These are phyloP conservation scores for Acropora yongei DNA, from an alignment of 64 coral and sea anemone species.

Conservation along the genomic window DNA sequence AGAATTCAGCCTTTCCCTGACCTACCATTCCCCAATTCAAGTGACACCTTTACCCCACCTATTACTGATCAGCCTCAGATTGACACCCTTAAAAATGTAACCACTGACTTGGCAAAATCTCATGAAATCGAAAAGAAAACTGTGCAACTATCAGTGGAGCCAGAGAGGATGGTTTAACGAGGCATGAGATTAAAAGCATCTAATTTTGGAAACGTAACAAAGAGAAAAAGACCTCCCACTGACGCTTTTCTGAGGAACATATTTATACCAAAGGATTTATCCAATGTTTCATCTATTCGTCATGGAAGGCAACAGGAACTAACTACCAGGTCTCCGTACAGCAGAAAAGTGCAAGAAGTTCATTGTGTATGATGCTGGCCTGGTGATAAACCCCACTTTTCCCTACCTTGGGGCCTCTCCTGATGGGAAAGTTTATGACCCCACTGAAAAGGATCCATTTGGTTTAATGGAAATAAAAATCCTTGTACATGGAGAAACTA, in stretches of 20 bases:
- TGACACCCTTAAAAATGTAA: conserved; percentile 35
- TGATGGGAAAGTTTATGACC: conserved; percentile 74
- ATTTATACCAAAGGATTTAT: conserved; percentile 53
- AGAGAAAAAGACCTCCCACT: conserved; percentile 54
- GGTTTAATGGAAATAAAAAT: conserved; percentile 76
- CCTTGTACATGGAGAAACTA: conserved; percentile 53
- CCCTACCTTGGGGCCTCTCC: conserved; percentile 63
- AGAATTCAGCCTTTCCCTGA: neutral
- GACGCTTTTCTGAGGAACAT: conserved; percentile 53
- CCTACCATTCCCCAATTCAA: neutral
- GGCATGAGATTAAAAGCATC: conserved; percentile 60
- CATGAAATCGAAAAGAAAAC: conserved; percentile 20
- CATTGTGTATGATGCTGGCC: conserved; percentile 52
- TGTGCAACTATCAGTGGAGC: neutral
- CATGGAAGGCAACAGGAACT: conserved; percentile 73
- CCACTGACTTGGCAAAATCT: conserved; percentile 2
- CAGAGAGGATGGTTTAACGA: conserved; percentile 17
- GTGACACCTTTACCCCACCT: neutral
- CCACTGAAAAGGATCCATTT: conserved; percentile 52
- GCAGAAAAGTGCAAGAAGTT: conserved; percentile 26
- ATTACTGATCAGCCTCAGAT: no score
- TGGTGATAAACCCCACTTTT: conserved; percentile 50
- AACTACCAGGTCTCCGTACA: conserved; percentile 33
- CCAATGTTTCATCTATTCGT: conserved; percentile 58
- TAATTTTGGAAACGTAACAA: conserved; percentile 67